Base-by-base conservation (phyloP, 1,140 invertebrate species). In the Bombus vancouverensis region DNA sequence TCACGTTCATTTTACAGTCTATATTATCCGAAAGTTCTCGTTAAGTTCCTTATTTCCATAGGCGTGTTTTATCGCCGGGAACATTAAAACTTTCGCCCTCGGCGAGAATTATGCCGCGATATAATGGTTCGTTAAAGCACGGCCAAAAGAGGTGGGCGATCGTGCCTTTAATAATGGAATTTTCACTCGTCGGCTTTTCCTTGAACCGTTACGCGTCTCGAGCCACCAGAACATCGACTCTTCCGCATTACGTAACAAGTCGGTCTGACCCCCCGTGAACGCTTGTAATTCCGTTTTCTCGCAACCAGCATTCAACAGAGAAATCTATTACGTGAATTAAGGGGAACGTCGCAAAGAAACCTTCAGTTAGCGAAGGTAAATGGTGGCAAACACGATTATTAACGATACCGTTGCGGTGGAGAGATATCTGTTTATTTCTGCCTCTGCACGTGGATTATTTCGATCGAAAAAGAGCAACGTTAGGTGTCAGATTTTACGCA, bases 31-130 rank as follows among this genome's bases (percentile, higher is more conserved):
- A 28, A 83, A 83, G 44, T 83, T 70, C 62, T 44, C 81, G 65
- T 83, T 83, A 77, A 83, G 65, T 70, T 83, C 47, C 62, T 57
- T 74, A 70, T 83, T 78, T 83, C 81, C 81, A 78, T 83, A 83
- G 81, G 65, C 74, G 44, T 83, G 81, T 83, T 83, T 83, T 83
- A 83, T 83, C 81, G 74, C 47, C 18, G 74, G n/a, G 74, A 53
- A 83, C 81, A 83, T 83, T 83, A 77, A 77, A 83, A 83, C 62
- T 83, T 83, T 83, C 74, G 81, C 81, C 81, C 73, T 83, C 70
- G 39, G 73, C 73, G 28, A 77, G 81, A 77, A 77, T 83, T 70
- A 83, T 42, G 74, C 37, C 74, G 44, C 74, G 73, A 77, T 77
- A 77, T 77, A 83, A 83, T 70, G 65, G 74, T 59, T 70, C 44